Evolutionary conservation across 2,888 invertebrate species (phyloP), one percentile per base, ranked within the genome.

Genomic region (Aleiodes testaceus): DNA sequence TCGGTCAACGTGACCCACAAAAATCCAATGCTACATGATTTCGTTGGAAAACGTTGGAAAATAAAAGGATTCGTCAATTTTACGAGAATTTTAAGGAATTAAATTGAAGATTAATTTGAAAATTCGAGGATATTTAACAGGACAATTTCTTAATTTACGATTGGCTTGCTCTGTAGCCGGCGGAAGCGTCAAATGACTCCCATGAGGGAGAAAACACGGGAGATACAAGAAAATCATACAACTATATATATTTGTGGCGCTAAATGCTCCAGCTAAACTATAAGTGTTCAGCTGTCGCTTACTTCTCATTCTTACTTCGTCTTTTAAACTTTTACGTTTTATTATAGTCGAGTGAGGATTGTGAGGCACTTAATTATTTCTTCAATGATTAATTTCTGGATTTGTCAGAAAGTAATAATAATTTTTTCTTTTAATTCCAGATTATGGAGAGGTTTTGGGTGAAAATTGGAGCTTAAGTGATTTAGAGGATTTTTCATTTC

Each of bases 271-370:
- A 66, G 72, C 74, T 74, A 74, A 75, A 66, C 73, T 79, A 79
- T 80, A 82, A 85, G 84, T 83, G 83, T 76, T 85, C 85, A 85
- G 85, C 85, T 85, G 85, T 83, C 83, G 78, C 79, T 74, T 78
- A 77, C 82, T 80, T 78, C 79, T 81, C 81, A 80, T 74, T 50
- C 36, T 36, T 36, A 45, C 42, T 59, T 44, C 59, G 44, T 42
- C 59, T 59, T 42, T 42, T 59, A 42, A 36, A 59, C 59, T 42
- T 59, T 18, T 6, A 42, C 59, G 59, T 59, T 59, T 59, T 59
- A 59, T 59, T 59, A 59, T 59, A 59, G 59, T 59, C 59, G 16
- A 5, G 11, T 3, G 36, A n/a, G 9, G 36, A 36, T 9, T 36
- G 11, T 11, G 7, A 36, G 36, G 9, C 36, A 36, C 36, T 36